phyloP scores from a whole-genome alignment of 2,888 invertebrate species.

The Notodonta ziczac region DNA sequence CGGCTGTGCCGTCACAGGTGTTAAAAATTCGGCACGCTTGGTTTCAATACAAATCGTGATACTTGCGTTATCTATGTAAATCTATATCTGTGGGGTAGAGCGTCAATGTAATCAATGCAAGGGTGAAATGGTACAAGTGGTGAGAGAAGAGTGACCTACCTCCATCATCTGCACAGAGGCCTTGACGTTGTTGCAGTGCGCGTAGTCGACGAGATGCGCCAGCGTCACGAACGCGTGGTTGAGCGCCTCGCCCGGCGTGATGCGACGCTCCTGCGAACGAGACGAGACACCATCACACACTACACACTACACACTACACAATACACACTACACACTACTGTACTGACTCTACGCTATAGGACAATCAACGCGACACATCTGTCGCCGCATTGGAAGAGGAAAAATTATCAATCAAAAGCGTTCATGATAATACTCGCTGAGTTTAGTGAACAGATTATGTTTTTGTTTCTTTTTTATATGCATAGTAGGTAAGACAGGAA shows the following conservation, averaged over 20 bases:
- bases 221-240: conserved; percentile 97
- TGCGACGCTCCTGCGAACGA: conserved; percentile 91
- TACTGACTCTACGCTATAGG: not conserved
- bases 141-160: conserved; percentile 57
- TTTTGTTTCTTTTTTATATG: no score
- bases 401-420: not conserved
- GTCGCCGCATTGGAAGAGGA: not conserved
- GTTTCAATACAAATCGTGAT: no score
- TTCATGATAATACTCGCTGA: no score
- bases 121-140: no score
- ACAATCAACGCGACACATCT: no score
- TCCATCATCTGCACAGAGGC: conserved; percentile 99
- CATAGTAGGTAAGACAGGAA: no score
- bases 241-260: conserved; percentile 97
- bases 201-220: conserved; percentile 97
- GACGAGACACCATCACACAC: not conserved
- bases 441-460: no score
- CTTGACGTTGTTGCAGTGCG: conserved; percentile 98
- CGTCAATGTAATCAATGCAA: no score
- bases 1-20: no score
- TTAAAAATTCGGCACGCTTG: no score
- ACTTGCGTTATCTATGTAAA: no score
- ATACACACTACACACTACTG: not conserved
- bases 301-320: not conserved
- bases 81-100: no score